phyloP scores from a whole-genome alignment of 2,797 vertebrate species.

The Pelobates cultripes region DNA sequence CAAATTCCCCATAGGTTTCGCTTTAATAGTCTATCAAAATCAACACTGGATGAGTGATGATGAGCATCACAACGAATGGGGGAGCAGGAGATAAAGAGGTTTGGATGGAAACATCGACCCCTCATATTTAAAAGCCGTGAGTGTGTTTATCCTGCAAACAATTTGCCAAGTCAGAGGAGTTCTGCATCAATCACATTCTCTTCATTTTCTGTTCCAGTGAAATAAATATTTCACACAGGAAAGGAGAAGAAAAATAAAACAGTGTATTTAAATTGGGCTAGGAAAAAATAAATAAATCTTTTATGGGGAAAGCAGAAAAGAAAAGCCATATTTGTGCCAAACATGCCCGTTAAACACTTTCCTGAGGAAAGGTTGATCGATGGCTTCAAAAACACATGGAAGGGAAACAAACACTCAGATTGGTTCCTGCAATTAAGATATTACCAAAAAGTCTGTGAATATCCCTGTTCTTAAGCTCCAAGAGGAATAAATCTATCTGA shows the following conservation, averaged over 20 bases:
- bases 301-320: conserved; percentile 71
- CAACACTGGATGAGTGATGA: conserved; percentile 75
- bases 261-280: conserved; percentile 66
- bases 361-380: no score
- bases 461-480: conserved; percentile 73
- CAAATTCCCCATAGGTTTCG: conserved; percentile 82
- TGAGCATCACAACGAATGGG: conserved; percentile 63
- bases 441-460: conserved; percentile 72
- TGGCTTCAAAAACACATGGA: no score
- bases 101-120: conserved; percentile 36
- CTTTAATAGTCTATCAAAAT: conserved; percentile 79
- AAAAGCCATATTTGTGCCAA: no score
- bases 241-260: conserved; percentile 60
- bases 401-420: no score
- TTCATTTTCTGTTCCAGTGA: conserved; percentile 74
- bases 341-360: no score
- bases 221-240: conserved; percentile 70
- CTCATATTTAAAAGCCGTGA: conserved; percentile 49
- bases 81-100: conserved; percentile 35
- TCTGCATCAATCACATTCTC: conserved; percentile 71
- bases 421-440: conserved; percentile 60
- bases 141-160: conserved; percentile 69
- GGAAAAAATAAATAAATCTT: conserved; percentile 51
- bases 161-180: conserved; percentile 76
- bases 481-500: conserved; percentile 75